phyloP scores from a whole-genome alignment of 2,113 vertebrate genomes.

The Ceyx melanurus region DNA sequence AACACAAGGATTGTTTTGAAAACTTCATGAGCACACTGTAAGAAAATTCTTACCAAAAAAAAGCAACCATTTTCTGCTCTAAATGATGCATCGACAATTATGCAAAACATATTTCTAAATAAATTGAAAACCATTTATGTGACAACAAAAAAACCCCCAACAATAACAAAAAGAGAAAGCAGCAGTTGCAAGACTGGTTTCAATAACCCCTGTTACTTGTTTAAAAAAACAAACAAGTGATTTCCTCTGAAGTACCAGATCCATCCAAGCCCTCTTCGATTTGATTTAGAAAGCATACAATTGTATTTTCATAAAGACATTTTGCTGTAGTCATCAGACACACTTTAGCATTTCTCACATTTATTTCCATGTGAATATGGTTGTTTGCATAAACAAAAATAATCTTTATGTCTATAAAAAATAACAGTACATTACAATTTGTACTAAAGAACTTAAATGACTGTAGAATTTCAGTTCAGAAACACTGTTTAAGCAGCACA shows the following conservation, averaged over 20 bases:
- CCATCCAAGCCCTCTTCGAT: neutral
- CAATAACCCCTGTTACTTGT: neutral
- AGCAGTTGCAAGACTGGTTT: neutral
- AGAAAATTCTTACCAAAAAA: neutral
- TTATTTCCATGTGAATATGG: neutral
- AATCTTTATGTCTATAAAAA: neutral
- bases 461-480: neutral
- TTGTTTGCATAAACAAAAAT: neutral
- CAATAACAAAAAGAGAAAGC: neutral
- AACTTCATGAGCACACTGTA: neutral
- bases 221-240: neutral
- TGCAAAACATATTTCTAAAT: neutral
- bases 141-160: neutral
- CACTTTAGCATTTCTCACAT: neutral
- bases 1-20: neutral
- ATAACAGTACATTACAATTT: neutral
- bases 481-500: neutral
- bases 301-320: neutral
- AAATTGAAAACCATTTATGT: neutral
- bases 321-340: neutral
- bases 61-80: neutral
- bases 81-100: neutral
- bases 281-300: neutral
- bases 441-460: neutral
- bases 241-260: neutral